Evolutionary conservation across 2,888 invertebrate genomes (phyloP).

Genomic region (Ypsolopha scabrella): DNA sequence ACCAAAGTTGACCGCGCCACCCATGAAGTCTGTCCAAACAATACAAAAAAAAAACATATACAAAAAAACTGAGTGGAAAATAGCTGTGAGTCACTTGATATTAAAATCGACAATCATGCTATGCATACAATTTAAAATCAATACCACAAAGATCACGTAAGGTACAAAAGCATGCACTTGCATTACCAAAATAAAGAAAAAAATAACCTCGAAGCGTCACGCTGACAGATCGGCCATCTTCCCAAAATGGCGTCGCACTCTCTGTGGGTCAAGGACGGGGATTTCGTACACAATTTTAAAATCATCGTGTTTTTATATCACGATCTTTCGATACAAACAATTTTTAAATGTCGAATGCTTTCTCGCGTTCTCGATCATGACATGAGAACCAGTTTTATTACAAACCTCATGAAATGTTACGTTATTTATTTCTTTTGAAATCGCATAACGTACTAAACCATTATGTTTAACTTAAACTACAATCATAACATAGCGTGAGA

Average conservation of each 20-base stretch:
- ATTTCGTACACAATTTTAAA: constrained; percentile 6
- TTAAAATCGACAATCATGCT: constrained; percentile 6
- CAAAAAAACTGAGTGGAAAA: constrained; percentile 3
- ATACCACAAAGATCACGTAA: constrained; percentile 7
- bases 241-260: constrained; percentile 43
- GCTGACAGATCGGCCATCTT: constrained; percentile 37
- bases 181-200: constrained; percentile 15
- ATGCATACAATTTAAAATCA: constrained; percentile 9
- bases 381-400: constrained; percentile 9
- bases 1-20: no score
- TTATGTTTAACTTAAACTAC: background rate
- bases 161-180: constrained; percentile 8
- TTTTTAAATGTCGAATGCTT: constrained; percentile 25
- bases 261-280: constrained; percentile 36
- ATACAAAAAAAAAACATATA: background rate
- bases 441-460: background rate
- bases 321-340: background rate
- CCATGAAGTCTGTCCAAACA: background rate
- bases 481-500: constrained; percentile 6
- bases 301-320: background rate
- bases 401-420: constrained; percentile 6
- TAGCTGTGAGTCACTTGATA: no score
- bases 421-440: constrained; percentile 13
- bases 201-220: constrained; percentile 38
- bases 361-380: constrained; percentile 13